Evolutionary conservation across 2,888 invertebrate species (phyloP).

Genomic region (Leptura quadrifasciata): DNA sequence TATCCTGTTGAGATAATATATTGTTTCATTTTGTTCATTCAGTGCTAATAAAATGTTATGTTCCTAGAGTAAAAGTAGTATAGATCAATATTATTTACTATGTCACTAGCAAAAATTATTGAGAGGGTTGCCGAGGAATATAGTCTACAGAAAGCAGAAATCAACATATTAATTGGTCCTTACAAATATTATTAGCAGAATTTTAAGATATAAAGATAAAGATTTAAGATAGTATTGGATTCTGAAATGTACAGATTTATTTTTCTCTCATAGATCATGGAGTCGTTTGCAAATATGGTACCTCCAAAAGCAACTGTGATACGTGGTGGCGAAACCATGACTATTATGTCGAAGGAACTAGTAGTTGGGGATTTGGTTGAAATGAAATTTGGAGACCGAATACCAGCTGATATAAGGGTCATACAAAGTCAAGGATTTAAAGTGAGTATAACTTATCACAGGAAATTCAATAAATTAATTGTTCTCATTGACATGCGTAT

Average conservation of each 20-base stretch:
- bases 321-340: constrained; percentile 80
- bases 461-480: neutral
- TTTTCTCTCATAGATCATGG: constrained; percentile 80
- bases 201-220: neutral
- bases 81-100: too few relatives aligned
- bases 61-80: too few relatives aligned
- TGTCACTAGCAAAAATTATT: too few relatives aligned
- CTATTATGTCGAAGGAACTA: constrained; percentile 81
- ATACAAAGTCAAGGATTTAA: constrained; percentile 74
- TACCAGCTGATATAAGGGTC: constrained; percentile 93
- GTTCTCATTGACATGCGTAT: too few relatives aligned
- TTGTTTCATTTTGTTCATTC: too few relatives aligned
- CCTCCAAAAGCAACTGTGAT: constrained; percentile 85
- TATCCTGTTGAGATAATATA: too few relatives aligned
- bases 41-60: too few relatives aligned
- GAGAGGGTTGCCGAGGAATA: too few relatives aligned
- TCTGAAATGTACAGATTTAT: constrained; percentile 16
- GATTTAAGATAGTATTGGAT: too few relatives aligned
- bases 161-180: too few relatives aligned
- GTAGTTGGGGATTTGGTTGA: constrained; percentile 91
- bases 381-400: constrained; percentile 88
- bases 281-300: constrained; percentile 90
- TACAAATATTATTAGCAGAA: neutral
- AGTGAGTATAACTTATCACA: constrained; percentile 58
- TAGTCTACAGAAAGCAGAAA: too few relatives aligned